Evolutionary conservation across 1,140 invertebrate genomes (phyloP), one percentile per base, ranked within the genome.

Genomic region (Bombus affinis): DNA sequence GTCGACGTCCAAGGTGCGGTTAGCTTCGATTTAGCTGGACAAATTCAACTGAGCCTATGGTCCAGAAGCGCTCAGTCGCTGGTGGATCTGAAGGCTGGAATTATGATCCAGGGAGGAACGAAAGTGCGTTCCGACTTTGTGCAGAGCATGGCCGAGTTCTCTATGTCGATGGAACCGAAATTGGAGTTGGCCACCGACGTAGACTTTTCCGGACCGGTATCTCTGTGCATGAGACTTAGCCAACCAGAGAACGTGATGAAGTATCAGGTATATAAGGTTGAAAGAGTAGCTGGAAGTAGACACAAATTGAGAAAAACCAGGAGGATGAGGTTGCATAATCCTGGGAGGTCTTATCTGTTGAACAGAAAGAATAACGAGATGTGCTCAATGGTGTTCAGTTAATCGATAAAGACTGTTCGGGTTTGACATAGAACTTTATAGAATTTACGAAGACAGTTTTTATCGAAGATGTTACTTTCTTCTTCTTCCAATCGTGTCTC

Each of bases 21-120:
- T 22, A 98, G 98, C 22, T 97, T 98, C 84, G 98, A 99, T 93
- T 94, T 99, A 13, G 96, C 97, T 79, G 98, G 98, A 25, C 96
- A 97, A 93, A 96, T 98, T n/a, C 96, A 97, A 89, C 96, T 99
- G 25, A 98, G 98, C 88, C 92, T 99, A 15, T 99, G 98, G 98
- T 98, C 98, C 87, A 96, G 97, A 92, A 98, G 97, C 93, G 98
- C 98, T 2, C 96, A 98, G 87, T 98, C 98, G 22, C 93, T 98
- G 47, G 97, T 99, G 0, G 97, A 97, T 92, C 96, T 91, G 94
- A 98, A 97, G 88, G 97, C 97, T 80, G 97, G 97, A 10, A 93
- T 98, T 39, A 95, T 96, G 71, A 93, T 98, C 3, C 95, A 96
- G 89, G 97, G 97, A 22, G 94, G 95, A 2, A 95, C 97, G n/a